Evolutionary conservation across 2,113 vertebrate genomes (phyloP), one percentile per base, ranked within the genome.

Genomic region (Stegostoma tigrinum): DNA sequence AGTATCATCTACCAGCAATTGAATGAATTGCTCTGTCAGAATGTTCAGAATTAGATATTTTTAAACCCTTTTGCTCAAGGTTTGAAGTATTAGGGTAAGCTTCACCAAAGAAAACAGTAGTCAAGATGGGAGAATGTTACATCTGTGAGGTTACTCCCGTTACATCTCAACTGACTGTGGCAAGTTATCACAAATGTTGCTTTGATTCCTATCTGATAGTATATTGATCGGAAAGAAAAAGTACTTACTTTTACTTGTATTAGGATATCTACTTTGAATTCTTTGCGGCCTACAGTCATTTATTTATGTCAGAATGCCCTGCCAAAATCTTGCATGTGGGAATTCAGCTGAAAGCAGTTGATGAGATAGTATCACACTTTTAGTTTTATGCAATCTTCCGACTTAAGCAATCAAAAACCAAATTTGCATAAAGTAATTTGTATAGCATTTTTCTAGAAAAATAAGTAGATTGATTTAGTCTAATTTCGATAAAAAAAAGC

Each of bases 181-280:
- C 38, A 27, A 70, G 93, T 70, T 23, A 94, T 94, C 93, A 94
- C 93, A 70, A 90, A 94, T 70, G 93, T 94, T 94, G 67, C 93
- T 94, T 72, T 70, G 93, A 70, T 21, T 94, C 70, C n/a, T 70
- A 72, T 70, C 67, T 72, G 93, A 94, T 94, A 42, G 64, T 94
- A 21, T 94, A 94, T 94, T 94, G 93, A 94, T 94, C 66, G 70
- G 93, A 48, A 67, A 94, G 91, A 94, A 94, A 91, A 61, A 64
- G 42, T 70, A 70, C 93, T 94, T 38, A 70, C 23, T 70, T 27
- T 70, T 27, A 8, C 67, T 94, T 70, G 66, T 94, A 94, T 94
- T 94, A 94, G 93, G 93, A 42, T 94, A 70, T 94, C 93, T 94
- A 70, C 21, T 72, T 45, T 94, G 93, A 94, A 70, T 94, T 67